A percentile compares a stretch with the other conserved stretches of the same genome.
phyloP scores from a whole-genome alignment of 2,888 invertebrate genomes.

The Resseliella maxima region DNA sequence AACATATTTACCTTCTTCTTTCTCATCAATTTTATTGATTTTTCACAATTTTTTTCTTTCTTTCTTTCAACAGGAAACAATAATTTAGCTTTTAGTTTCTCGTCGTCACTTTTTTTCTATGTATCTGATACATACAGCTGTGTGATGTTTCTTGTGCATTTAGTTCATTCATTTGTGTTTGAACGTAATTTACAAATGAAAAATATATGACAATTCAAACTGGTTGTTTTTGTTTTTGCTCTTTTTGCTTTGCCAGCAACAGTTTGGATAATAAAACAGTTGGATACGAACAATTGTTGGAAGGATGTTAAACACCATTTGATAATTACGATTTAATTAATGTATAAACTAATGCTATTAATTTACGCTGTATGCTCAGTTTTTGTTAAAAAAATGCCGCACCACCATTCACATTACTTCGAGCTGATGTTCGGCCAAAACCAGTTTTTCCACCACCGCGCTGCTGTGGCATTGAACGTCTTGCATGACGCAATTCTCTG shows the following conservation, averaged over 20 bases:
- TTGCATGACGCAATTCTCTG: slow-evolving; percentile 75
- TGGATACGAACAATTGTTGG: slow-evolving; percentile 5
- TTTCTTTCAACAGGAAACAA: not conserved
- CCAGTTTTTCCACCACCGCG: slow-evolving; percentile 70
- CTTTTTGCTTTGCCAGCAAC: not conserved
- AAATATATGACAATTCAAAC: not conserved
- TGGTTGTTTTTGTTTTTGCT: not conserved
- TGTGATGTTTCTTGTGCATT: not conserved
- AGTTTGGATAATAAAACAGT: not conserved
- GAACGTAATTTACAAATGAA: not conserved
- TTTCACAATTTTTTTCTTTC: no score
- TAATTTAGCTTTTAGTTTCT: not conserved
- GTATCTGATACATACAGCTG: not conserved
- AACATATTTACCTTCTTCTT: slow-evolving; percentile 11
- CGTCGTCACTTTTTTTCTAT: not conserved
- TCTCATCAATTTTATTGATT: slow-evolving; percentile 14
- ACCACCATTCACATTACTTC: slow-evolving; percentile 66
- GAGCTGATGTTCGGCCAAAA: slow-evolving; percentile 72
- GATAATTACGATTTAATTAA: slow-evolving; percentile 70
- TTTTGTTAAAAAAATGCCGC: slow-evolving; percentile 74
- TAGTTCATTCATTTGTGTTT: not conserved
- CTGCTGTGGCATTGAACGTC: slow-evolving; percentile 71
- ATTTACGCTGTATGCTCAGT: slow-evolving; percentile 69
- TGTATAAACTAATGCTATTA: slow-evolving; percentile 72
- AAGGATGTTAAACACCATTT: not conserved